Evolutionary conservation across 2,113 vertebrate species (phyloP), one percentile per base, ranked within the genome.

Genomic region (Rafetus swinhoei): DNA sequence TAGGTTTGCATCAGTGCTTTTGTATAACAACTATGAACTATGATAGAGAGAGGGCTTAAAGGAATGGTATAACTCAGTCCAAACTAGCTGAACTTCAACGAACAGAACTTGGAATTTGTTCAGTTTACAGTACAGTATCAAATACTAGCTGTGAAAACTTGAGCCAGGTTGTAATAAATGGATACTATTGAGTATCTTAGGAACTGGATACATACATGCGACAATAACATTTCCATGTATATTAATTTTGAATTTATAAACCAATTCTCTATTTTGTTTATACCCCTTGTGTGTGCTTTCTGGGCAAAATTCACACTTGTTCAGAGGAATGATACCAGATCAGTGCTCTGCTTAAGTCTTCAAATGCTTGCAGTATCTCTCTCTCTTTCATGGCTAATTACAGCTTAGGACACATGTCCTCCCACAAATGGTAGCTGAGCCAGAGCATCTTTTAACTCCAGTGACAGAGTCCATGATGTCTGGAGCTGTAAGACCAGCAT

Each of bases 71-170:
- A 62, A 86, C 25, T 90, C 55, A n/a, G 83, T 94, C 39, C 21
- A 27, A 85, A 69, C 54, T 52, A 65, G 74, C 83, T 87, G 82
- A 82, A 76, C 76, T 89, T 35, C 4, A 11, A 60, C 95, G 87
- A 84, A 88, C 35, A 95, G 81, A 91, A 87, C 57, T 39, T 25
- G 81, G 74, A 45, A 86, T 92, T 22, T 92, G 74, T 89, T 91
- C 93, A n/a, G 18, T 88, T 92, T 88, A 85, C 88, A 93, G 57
- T 60, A 39, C 53, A 92, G 96, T 83, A 82, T 16, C 77, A 92
- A 96, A 94, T 90, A 86, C 86, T 90, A 92, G 56, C 84, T 95
- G 35, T 90, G 32, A 94, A 97, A 96, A 94, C 84, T 62, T 81
- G 80, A 95, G 84, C 82, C 3, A 4, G 14, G n/a, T 84, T 39